A percentile compares a stretch with the other conserved stretches of the same genome.
Conservation (phyloP, 2,113 vertebrate genomes). For the Barbus barbus region DNA sequence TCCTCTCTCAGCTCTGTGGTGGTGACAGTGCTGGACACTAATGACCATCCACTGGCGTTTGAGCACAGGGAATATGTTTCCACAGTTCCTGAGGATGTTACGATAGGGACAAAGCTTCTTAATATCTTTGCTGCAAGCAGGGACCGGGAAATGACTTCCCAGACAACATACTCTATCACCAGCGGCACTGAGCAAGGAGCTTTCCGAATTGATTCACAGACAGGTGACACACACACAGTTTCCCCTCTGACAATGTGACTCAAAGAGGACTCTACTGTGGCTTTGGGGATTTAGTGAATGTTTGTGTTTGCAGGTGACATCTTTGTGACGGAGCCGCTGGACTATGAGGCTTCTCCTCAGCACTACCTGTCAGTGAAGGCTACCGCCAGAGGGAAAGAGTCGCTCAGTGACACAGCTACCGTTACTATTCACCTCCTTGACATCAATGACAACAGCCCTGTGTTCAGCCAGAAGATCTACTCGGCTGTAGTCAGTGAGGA, state of each 20-base stretch:
- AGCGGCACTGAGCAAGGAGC: conserved; percentile 83
- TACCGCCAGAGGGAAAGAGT: conserved; percentile 77
- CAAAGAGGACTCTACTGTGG: neutral
- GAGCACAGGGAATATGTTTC: conserved; percentile 80
- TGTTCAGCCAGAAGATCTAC: conserved; percentile 83
- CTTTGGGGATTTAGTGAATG: neutral
- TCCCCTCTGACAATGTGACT: neutral
- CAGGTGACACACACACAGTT: conserved; percentile 70
- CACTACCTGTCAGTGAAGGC: conserved; percentile 84
- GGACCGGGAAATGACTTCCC: conserved; percentile 79
- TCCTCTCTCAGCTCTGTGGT: conserved; percentile 74
- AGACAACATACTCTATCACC: conserved; percentile 81
- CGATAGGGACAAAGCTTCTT: conserved; percentile 77
- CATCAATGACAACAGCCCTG: conserved; percentile 82
- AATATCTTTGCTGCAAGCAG: conserved; percentile 81
- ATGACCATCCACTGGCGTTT: conserved; percentile 82
- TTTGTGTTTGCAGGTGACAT: conserved; percentile 72
- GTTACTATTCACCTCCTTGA: conserved; percentile 82
- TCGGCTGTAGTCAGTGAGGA: conserved; percentile 81
- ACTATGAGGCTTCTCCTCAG: conserved; percentile 80
- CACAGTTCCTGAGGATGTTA: conserved; percentile 76
- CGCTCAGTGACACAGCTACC: conserved; percentile 78
- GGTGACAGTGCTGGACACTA: conserved; percentile 80
- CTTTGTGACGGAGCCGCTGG: conserved; percentile 79
- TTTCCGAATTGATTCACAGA: conserved; percentile 82